A percentile compares a stretch with the other conserved stretches of the same genome.
These are phyloP conservation scores for Lasioglossum leucozonium DNA, from an alignment of 2,888 invertebrate genomes.

Conservation along the genomic window DNA sequence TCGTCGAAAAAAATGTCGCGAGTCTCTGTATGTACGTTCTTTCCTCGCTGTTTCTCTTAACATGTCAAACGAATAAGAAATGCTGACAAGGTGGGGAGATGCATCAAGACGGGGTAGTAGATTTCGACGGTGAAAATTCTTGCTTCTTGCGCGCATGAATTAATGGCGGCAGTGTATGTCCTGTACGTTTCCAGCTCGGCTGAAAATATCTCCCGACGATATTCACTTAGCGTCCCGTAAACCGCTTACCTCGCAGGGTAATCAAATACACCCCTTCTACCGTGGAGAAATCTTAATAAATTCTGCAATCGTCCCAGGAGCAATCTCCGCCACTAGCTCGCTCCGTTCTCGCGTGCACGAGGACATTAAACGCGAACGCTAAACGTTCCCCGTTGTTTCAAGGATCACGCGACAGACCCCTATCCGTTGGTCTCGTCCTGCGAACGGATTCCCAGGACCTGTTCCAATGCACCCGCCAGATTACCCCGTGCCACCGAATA, in stretches of 20 bases:
- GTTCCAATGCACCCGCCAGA: background rate
- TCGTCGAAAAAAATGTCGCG: background rate
- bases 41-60: background rate
- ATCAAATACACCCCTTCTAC: constrained; percentile 13
- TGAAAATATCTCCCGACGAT: background rate
- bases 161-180: background rate
- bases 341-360: constrained; percentile 53
- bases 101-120: background rate
- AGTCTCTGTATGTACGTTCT: background rate
- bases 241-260: background rate
- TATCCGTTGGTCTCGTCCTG: constrained; percentile 31
- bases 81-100: background rate
- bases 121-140: background rate
- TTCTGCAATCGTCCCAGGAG: constrained; percentile 15
- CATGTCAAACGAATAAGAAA: constrained; percentile 6
- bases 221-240: constrained; percentile 9
- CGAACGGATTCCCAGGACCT: constrained; percentile 31
- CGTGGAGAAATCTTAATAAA: constrained; percentile 43
- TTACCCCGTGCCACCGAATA: background rate
- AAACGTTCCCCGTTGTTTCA: constrained; percentile 53
- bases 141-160: constrained; percentile 4
- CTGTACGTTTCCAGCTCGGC: background rate
- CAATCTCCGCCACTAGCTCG: constrained; percentile 32
- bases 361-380: constrained; percentile 61
- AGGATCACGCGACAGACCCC: constrained; percentile 57